Percentiles rank a stretch among this genome's conserved stretches.
Conservation (phyloP, 2,888 invertebrate species). For the Netelia melanura region DNA sequence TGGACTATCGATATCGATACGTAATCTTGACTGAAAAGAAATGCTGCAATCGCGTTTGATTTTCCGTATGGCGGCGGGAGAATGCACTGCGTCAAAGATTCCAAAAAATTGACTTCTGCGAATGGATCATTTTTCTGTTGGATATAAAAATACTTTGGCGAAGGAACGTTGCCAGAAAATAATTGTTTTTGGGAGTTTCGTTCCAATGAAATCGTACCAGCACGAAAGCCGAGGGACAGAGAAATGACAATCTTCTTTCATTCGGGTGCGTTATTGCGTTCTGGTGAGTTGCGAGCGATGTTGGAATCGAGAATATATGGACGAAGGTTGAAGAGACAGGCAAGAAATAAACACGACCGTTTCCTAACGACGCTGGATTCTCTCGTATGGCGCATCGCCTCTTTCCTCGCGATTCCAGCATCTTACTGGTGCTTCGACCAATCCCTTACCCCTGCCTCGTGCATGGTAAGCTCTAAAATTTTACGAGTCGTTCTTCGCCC, state of each 20-base stretch:
- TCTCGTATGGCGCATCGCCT: conserved; percentile 52
- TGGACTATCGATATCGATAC: conserved; percentile 48
- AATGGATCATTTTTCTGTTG: conserved; percentile 33
- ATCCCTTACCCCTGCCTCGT: conserved; percentile 67
- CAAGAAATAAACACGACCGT: conserved; percentile 65
- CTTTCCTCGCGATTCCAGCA: conserved; percentile 60
- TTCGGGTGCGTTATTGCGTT: conserved; percentile 54
- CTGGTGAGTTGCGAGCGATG: conserved; percentile 49
- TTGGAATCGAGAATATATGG: conserved; percentile 51
- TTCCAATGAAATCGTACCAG: conserved; percentile 26
- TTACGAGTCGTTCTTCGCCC: conserved; percentile 69
- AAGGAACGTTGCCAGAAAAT: conserved; percentile 27
- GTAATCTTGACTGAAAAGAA: conserved; percentile 38
- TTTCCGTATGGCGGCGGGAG: conserved; percentile 16
- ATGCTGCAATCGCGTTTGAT: conserved; percentile 32
- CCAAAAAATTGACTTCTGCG: conserved; percentile 25
- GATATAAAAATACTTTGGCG: conserved; percentile 50
- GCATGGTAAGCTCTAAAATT: conserved; percentile 68
- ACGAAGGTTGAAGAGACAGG: conserved; percentile 24
- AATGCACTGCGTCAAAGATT: conserved; percentile 22
- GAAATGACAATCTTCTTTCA: conserved; percentile 54
- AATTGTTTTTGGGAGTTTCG: conserved; percentile 46
- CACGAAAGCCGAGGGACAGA: conserved; percentile 2
- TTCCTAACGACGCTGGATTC: conserved; percentile 68
- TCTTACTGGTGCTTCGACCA: conserved; percentile 31